Evolutionary conservation across 2,888 invertebrate genomes (phyloP), one percentile per base, ranked within the genome.

Genomic region (Ectobius pallidus): DNA sequence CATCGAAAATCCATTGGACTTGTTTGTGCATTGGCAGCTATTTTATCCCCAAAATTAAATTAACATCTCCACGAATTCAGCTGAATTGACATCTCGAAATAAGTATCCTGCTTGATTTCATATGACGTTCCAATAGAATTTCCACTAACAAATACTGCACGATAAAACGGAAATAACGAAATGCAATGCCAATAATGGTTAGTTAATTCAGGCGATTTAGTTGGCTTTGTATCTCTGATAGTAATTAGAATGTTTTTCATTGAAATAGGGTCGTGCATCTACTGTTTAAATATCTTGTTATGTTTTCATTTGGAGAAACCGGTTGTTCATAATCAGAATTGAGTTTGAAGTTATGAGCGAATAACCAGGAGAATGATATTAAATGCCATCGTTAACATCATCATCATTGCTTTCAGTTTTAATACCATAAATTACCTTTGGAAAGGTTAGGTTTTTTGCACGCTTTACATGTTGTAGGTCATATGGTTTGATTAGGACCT

Each of bases 41-140:
- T 58, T 58, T 58, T 58, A 30, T 58, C 30, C 58, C 3, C 58
- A 30, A 58, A 58, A 58, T 58, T 58, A 58, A 58, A 58, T 58
- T 58, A 30, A 58, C 58, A 30, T 58, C 58, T 58, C 30, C 58
- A 30, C 30, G 58, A 58, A 58, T 58, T 58, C 58, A 30, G 30
- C n/a, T 25, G 55, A 55, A 55, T 55, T 58, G 58, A 58, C 30
- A 58, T 58, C 30, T 30, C 16, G 30, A 58, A 58, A 30, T 58
- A 30, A 58, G 30, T 16, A 58, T 58, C 6, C 55, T 55, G 27
- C 22, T 25, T 25, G 25, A 55, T 55, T 55, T 55, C 4, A 58
- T 58, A 25, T 3, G 58, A 58, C 58, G 58, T 58, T 30, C 14
- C 7, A 4, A 58, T 58, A 55, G 25, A 6, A 22, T 55, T 22